Percentiles rank a stretch among this genome's conserved stretches.
phyloP scores from a whole-genome alignment of 2,888 invertebrate genomes.

The Liopterus haemorrhoidalis region DNA sequence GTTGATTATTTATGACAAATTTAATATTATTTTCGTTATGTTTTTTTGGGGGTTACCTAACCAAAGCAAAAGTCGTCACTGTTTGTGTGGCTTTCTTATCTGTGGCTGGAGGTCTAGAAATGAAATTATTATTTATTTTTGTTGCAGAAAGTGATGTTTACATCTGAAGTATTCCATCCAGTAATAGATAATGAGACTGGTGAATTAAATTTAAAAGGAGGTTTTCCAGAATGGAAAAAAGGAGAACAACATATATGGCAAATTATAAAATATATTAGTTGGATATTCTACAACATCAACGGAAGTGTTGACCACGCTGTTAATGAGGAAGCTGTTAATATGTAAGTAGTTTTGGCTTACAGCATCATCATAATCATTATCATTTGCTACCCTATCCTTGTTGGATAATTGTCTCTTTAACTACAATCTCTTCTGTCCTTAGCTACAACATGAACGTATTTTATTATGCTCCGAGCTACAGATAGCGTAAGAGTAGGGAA shows the following conservation, averaged over 20 bases:
- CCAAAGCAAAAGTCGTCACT: too few relatives aligned
- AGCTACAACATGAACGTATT: too few relatives aligned
- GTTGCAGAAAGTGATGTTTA: constrained; percentile 72
- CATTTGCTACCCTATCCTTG: too few relatives aligned
- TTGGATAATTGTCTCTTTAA: too few relatives aligned
- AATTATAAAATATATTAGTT: constrained; percentile 75
- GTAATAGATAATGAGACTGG: constrained; percentile 72
- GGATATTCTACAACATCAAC: constrained; percentile 78
- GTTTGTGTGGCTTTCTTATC: too few relatives aligned
- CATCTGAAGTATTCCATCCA: constrained; percentile 82
- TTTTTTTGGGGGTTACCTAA: too few relatives aligned
- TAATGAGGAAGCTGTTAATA: constrained; percentile 64
- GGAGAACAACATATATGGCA: constrained; percentile 84
- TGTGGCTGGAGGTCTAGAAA: not conserved
- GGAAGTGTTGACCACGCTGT: constrained; percentile 56
- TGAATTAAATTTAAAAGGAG: constrained; percentile 68
- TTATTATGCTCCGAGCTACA: too few relatives aligned
- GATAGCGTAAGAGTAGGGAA: too few relatives aligned
- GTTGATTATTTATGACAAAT: too few relatives aligned
- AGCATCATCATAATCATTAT: too few relatives aligned
- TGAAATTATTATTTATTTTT: constrained; percentile 10
- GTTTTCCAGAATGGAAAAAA: constrained; percentile 81
- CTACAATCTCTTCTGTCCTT: too few relatives aligned
- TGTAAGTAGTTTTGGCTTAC: constrained; percentile 49
- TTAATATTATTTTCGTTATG: too few relatives aligned